Evolutionary conservation across 2,888 invertebrate genomes (phyloP).

Genomic region (Scelioninae gen. 1): DNA sequence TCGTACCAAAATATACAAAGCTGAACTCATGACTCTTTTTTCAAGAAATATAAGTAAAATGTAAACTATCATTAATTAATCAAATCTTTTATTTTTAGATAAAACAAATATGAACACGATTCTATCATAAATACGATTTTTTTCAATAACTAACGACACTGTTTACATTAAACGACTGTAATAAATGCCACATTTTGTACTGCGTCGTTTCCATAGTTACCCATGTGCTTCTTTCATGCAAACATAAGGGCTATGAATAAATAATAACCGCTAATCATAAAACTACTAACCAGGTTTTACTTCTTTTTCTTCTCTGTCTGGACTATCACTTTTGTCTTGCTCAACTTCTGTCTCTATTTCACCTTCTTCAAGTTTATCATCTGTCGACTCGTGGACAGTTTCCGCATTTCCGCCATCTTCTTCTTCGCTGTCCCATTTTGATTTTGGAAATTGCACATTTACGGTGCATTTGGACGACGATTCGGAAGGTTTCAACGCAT

Average conservation of each 20-base stretch:
- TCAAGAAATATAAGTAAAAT: too few species aligned
- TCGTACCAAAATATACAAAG: constrained; percentile 50
- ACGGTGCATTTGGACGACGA: constrained; percentile 66
- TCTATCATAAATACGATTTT: neutral
- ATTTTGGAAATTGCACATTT: constrained; percentile 78
- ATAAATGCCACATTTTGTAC: constrained; percentile 1
- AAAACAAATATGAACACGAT: too few species aligned
- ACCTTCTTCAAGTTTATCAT: constrained; percentile 37
- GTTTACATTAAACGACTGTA: neutral
- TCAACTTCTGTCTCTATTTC: constrained; percentile 56
- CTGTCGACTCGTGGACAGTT: constrained; percentile 31
- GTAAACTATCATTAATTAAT: too few species aligned
- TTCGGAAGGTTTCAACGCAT: constrained; percentile 65
- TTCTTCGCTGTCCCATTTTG: constrained; percentile 82
- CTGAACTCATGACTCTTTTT: constrained; percentile 43
- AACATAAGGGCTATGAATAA: constrained; percentile 32
- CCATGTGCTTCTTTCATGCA: constrained; percentile 52
- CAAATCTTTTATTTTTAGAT: too few species aligned
- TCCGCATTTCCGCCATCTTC: constrained; percentile 36
- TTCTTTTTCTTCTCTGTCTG: constrained; percentile 6
- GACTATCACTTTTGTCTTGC: constrained; percentile 27
- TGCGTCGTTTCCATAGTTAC: constrained; percentile 51
- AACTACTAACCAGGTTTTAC: constrained; percentile 27
- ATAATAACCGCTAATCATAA: constrained; percentile 1
- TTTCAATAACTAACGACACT: neutral